Percentiles rank a stretch among this genome's conserved stretches.
phyloP scores from a whole-genome alignment of 2,113 vertebrate genomes.

The Dicaeum eximium region DNA sequence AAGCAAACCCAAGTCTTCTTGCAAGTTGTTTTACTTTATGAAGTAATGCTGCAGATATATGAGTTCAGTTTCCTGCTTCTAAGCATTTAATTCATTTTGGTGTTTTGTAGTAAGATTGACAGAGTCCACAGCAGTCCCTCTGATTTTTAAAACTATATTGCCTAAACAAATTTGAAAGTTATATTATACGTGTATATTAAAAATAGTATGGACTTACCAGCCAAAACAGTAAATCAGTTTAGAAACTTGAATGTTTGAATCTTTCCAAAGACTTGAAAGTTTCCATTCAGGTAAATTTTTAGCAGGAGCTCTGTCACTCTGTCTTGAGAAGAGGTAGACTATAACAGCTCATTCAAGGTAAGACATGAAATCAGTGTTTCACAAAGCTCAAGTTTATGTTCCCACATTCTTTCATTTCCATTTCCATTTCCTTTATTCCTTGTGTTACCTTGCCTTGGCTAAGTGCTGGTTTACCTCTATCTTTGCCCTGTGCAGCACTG shows the following conservation, averaged over 20 bases:
- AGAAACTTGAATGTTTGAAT: neutral
- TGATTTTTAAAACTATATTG: neutral
- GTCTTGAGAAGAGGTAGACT: constrained; percentile 70
- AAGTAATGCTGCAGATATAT: neutral
- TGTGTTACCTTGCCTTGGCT: constrained; percentile 61
- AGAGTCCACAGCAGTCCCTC: neutral
- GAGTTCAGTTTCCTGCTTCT: neutral
- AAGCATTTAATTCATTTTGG: neutral
- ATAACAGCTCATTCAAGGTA: constrained; percentile 70
- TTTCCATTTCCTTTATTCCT: constrained; percentile 1
- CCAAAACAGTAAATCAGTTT: neutral
- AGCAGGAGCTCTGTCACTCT: constrained; percentile 69
- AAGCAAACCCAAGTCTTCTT: neutral
- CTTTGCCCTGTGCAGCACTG: neutral
- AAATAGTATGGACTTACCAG: neutral
- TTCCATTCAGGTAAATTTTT: constrained; percentile 70
- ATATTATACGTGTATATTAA: neutral
- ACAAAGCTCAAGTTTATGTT: constrained; percentile 31
- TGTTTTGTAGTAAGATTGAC: neutral
- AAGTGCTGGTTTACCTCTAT: neutral
- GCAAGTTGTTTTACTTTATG: neutral
- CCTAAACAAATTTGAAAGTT: constrained; percentile 7
- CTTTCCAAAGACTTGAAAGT: constrained; percentile 55
- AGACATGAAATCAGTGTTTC: constrained; percentile 44
- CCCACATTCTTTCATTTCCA: constrained; percentile 4